These are phyloP conservation scores for Galbula dea DNA, from an alignment of 2,113 vertebrate genomes.

Conservation along the genomic window DNA sequence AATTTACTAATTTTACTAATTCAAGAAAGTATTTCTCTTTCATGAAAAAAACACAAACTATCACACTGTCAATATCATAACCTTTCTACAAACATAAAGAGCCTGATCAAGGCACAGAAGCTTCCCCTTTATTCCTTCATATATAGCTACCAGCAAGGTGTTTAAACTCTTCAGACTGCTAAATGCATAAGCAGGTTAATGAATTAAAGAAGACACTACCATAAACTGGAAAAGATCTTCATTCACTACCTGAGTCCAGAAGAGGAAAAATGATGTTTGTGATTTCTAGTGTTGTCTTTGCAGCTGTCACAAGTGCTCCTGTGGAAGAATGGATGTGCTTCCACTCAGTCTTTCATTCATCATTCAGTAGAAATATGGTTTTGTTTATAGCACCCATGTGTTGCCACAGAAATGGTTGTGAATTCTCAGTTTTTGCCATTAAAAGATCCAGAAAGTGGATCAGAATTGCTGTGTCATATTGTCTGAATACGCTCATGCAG, in stretches of 20 bases:
- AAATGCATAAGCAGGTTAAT: neutral
- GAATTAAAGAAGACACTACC: neutral
- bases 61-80: neutral
- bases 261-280: neutral
- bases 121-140: neutral
- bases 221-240: neutral
- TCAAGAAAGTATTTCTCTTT: neutral
- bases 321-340: neutral
- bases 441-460: neutral
- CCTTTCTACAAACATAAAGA: neutral
- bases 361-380: neutral
- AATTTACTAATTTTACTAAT: too few relatives aligned
- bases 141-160: rapidly evolving
- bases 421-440: neutral
- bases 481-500: neutral
- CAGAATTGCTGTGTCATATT: neutral
- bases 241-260: neutral
- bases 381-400: neutral
- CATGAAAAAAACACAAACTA: neutral
- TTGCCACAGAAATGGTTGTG: neutral
- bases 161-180: neutral
- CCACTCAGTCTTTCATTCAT: neutral
- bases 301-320: neutral
- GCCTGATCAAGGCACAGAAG: neutral
- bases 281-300: neutral